A percentile compares a stretch with the other conserved stretches of the same genome.
Evolutionary conservation across 1,140 invertebrate species (phyloP).

Genomic region (Wiebesia pumilae): DNA sequence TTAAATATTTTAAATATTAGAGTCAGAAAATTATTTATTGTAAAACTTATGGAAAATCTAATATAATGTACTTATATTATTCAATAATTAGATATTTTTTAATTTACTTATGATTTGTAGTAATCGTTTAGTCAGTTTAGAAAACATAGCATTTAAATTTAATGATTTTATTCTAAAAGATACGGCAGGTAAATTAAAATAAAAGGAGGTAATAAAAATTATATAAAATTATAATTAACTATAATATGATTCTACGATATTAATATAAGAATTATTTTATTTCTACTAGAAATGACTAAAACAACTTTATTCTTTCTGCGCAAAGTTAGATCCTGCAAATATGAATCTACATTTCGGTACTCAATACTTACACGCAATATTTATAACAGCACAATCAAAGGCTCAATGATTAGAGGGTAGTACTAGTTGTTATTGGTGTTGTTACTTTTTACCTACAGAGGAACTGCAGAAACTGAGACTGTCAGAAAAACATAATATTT

Average conservation of each 20-base stretch:
- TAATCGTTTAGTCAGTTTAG: too few species aligned
- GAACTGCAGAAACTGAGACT: conserved; percentile 10
- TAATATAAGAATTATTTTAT: background rate
- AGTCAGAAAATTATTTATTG: background rate
- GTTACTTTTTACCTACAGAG: conserved; percentile 38
- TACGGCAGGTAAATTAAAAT: too few species aligned
- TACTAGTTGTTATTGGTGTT: conserved; percentile 23
- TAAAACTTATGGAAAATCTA: background rate
- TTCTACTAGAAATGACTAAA: background rate
- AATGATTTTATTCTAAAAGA: too few species aligned
- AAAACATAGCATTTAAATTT: too few species aligned
- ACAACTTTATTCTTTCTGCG: conserved; percentile 15
- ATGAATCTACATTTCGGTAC: background rate
- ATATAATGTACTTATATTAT: too few species aligned
- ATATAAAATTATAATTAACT: background rate
- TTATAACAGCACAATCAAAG: conserved; percentile 21
- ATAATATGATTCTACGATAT: background rate
- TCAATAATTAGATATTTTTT: too few species aligned
- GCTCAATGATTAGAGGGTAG: conserved; percentile 16
- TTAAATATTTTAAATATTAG: background rate
- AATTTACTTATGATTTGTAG: too few species aligned
- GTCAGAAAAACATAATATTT: conserved; percentile 32
- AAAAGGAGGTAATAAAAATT: too few species aligned
- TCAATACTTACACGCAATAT: conserved; percentile 43
- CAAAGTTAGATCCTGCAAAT: conserved; percentile 8